Conservation (phyloP, 2,113 vertebrate species). For the Dryoscopus gambensis region DNA sequence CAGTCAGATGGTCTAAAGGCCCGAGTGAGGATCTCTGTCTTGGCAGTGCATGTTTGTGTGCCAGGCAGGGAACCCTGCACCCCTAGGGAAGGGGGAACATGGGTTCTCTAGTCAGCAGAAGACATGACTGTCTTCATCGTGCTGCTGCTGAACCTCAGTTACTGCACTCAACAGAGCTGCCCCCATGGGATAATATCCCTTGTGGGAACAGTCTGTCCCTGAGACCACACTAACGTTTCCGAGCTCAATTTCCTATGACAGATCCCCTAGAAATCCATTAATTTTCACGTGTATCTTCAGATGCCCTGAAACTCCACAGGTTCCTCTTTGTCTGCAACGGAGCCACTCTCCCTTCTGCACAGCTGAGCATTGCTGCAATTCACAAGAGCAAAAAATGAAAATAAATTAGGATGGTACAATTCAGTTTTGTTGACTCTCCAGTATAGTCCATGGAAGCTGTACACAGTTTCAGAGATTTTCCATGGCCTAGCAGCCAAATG, state of each 20-base stretch:
- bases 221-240: background rate
- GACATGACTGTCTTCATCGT: rapidly evolving
- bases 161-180: background rate
- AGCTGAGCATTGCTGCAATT: background rate
- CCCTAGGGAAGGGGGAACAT: background rate
- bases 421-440: background rate
- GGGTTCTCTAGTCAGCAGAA: background rate
- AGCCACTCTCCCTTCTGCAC: background rate
- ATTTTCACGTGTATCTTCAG: background rate
- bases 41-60: background rate
- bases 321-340: background rate
- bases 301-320: background rate
- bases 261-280: background rate
- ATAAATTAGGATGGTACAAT: background rate
- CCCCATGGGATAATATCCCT: background rate
- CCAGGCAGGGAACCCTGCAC: background rate
- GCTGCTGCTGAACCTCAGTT: background rate
- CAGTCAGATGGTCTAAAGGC: background rate
- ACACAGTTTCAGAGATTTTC: background rate
- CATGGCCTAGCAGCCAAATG: background rate
- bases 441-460: background rate
- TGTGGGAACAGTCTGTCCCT: background rate
- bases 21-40: background rate
- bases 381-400: background rate
- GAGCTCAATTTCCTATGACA: background rate